Percentiles rank a stretch among this genome's conserved stretches.
phyloP scores from a whole-genome alignment of 2,113 vertebrate species.

The Channa maculata region DNA sequence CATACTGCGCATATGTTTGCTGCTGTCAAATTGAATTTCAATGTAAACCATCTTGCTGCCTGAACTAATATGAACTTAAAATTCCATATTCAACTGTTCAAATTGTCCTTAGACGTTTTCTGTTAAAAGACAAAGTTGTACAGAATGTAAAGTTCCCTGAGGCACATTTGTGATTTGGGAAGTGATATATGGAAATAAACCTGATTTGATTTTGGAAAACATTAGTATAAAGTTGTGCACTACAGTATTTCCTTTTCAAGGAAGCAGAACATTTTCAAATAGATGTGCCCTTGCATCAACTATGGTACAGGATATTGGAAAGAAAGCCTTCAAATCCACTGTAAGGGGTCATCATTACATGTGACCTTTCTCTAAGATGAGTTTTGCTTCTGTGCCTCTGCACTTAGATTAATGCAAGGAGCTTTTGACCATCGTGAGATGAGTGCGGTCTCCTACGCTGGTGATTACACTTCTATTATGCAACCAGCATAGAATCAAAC shows the following conservation, averaged over 20 bases:
- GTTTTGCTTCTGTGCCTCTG: slow-evolving; percentile 53
- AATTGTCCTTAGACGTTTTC: background rate
- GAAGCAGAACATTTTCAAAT: slow-evolving; percentile 25
- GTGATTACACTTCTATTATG: slow-evolving; percentile 45
- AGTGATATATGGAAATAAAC: too few species aligned
- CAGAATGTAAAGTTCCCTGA: too few species aligned
- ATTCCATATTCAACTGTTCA: background rate
- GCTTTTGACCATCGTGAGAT: slow-evolving; percentile 39
- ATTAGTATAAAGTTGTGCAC: background rate
- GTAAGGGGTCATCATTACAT: slow-evolving; percentile 65
- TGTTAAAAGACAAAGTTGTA: too few species aligned
- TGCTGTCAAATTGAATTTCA: background rate
- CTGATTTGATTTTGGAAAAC: too few species aligned
- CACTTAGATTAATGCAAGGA: slow-evolving; percentile 61
- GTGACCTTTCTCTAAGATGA: slow-evolving; percentile 71
- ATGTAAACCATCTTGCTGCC: background rate
- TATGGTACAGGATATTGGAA: slow-evolving; percentile 59
- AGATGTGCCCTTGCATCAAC: slow-evolving; percentile 52
- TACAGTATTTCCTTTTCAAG: slow-evolving; percentile 10
- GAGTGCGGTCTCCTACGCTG: slow-evolving; percentile 38
- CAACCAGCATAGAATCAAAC: background rate
- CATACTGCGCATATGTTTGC: too few species aligned
- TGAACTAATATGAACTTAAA: background rate
- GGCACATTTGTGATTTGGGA: too few species aligned
- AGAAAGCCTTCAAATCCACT: slow-evolving; percentile 68